Evolutionary conservation across 2,888 invertebrate species (phyloP), one percentile per base, ranked within the genome.

Genomic region (Hirtodrosophila duncani): DNA sequence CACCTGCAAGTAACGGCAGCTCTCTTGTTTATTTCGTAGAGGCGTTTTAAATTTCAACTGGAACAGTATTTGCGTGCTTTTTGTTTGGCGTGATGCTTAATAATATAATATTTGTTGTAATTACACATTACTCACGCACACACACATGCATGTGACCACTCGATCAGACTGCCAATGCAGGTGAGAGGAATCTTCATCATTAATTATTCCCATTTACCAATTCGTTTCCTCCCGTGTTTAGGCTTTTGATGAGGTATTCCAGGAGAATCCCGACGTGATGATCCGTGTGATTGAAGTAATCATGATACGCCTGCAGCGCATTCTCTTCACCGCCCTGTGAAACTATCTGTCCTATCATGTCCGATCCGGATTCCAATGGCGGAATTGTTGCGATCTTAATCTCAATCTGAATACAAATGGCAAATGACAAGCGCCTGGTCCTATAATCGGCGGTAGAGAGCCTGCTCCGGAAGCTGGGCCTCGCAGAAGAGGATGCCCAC

Each of bases 261-360:
- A 95, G 80, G 94, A 96, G 83, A 96, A 96, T 86, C 98, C 98
- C 0, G 98, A 98, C 84, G 96, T 97, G 60, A 94, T 98, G 84
- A 96, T 98, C 46, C 90, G 98, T 69, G 96, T 98, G 38, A 95
- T 98, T 84, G 95, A 97, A 89, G 92, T 97, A 24, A 98, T 99
- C 64, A 98, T 99, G 97, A 96, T 99, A 37, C 91, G 99, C 3
- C 88, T 99, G 21, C 98, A 99, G 85, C 90, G 99, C 34, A 99
- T 99, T 0, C 98, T 99, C 0, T 98, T 99, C 85, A 97, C 98
- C 0, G 99, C 99, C 0, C 88, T 99, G 7, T 98, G 99, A 87
- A 98, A 99, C 84, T 99, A 99, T 85, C 90, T 99, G n/a, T n/a
- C n/a, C n/a, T n/a, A 83, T 86, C 0, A 67, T 87, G 0, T 85